These are phyloP conservation scores for Dendrolimus houi DNA, from an alignment of 2,888 invertebrate species.

Conservation along the genomic window DNA sequence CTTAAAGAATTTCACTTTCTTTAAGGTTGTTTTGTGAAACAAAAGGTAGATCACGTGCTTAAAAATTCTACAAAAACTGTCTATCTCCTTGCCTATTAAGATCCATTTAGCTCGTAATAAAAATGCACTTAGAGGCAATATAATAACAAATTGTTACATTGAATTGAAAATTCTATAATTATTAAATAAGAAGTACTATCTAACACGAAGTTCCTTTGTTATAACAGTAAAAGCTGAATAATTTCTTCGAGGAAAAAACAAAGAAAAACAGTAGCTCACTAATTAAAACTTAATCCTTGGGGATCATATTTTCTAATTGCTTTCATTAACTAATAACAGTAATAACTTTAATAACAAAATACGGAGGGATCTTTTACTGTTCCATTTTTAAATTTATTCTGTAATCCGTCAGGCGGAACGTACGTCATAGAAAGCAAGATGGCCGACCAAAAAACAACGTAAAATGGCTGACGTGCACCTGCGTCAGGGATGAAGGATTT, in stretches of 20 bases:
- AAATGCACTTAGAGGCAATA: too few relatives aligned
- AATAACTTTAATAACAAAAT: conserved; percentile 42
- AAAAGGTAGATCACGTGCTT: too few relatives aligned
- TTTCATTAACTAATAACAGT: conserved; percentile 57
- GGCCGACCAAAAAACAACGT: conserved; percentile 29
- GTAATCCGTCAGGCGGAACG: conserved; percentile 59
- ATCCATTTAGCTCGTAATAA: too few relatives aligned
- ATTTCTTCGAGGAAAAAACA: background rate
- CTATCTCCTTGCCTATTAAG: too few relatives aligned
- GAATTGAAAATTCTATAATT: conserved; percentile 6
- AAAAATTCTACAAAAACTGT: too few relatives aligned
- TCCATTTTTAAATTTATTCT: conserved; percentile 1
- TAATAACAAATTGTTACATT: too few relatives aligned
- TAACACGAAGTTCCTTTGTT: background rate
- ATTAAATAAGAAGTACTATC: background rate
- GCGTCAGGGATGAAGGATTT: conserved; percentile 34
- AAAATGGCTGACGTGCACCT: conserved; percentile 51
- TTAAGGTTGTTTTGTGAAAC: too few relatives aligned
- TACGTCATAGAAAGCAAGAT: conserved; percentile 29
- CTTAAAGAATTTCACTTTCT: too few relatives aligned
- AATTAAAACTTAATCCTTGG: conserved; percentile 59
- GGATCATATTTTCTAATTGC: conserved; percentile 52
- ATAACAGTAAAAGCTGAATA: background rate
- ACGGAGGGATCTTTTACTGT: conserved; percentile 22
- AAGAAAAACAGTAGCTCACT: conserved; percentile 40